Percentiles rank a stretch among this genome's conserved stretches.
phyloP scores from a whole-genome alignment of 2,113 vertebrate species.

The Laterallus jamaicensis region DNA sequence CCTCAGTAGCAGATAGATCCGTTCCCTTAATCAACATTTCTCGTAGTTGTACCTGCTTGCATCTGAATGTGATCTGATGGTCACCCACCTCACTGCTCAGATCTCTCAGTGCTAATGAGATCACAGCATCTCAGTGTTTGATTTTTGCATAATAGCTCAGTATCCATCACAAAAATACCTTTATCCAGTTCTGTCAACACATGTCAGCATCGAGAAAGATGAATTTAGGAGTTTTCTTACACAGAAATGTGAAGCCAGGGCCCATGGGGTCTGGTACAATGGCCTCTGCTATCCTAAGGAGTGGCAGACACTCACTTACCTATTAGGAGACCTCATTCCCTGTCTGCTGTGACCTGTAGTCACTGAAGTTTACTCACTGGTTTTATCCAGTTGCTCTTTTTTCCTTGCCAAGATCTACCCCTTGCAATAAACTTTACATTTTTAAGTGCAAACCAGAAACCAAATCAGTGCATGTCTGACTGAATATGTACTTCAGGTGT shows the following conservation, averaged over 20 bases:
- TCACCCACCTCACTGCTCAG: neutral
- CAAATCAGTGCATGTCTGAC: neutral
- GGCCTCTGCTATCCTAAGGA: neutral
- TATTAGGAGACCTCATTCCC: neutral
- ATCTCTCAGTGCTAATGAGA: neutral
- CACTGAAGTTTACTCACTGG: neutral
- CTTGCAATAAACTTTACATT: neutral
- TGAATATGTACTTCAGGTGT: neutral
- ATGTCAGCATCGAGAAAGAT: neutral
- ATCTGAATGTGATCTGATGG: neutral
- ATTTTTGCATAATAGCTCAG: neutral
- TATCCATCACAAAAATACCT: neutral
- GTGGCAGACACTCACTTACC: neutral
- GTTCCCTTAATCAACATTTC: neutral
- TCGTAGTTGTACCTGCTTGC: neutral
- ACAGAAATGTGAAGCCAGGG: neutral
- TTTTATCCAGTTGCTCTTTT: neutral
- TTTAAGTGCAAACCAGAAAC: neutral
- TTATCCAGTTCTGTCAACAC: neutral
- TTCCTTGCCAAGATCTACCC: neutral
- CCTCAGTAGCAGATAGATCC: neutral
- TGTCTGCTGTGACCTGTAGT: neutral
- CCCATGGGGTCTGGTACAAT: rapidly evolving
- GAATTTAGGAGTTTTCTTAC: neutral
- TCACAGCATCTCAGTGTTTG: neutral